Conservation (phyloP, 2,888 invertebrate species). For the Helobdella robusta region DNA sequence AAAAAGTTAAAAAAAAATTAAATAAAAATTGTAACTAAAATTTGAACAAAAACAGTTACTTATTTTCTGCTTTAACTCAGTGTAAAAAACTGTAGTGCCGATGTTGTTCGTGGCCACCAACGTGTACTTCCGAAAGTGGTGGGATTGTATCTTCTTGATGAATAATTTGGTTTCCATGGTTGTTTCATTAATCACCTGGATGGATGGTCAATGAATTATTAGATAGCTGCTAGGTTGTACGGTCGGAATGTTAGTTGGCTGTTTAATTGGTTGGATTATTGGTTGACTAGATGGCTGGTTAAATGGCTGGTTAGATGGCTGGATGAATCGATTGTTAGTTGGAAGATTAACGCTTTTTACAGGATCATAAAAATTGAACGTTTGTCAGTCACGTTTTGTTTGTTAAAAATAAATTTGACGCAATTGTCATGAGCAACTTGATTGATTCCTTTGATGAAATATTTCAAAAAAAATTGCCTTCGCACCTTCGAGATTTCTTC, state of each 20-base stretch:
- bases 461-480: no score
- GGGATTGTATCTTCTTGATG: constrained; percentile 10
- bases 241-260: not conserved
- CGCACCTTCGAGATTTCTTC: no score
- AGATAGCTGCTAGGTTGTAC: not conserved
- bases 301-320: not conserved
- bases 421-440: no score
- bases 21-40: no score
- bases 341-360: no score
- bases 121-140: constrained; percentile 26
- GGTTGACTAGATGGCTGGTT: not conserved
- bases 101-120: constrained; percentile 27
- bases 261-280: not conserved
- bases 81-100: constrained; percentile 14
- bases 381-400: no score
- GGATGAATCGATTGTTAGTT: not conserved
- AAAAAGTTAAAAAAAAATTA: no score
- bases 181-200: constrained; percentile 23
- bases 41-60: no score
- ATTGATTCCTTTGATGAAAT: no score
- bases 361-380: no score
- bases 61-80: no score
- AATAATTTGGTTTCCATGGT: constrained; percentile 18
- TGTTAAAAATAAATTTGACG: no score
- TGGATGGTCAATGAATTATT: not conserved